phyloP scores from a whole-genome alignment of 2,113 vertebrate genomes.

The Psammodynastes pulverulentus region DNA sequence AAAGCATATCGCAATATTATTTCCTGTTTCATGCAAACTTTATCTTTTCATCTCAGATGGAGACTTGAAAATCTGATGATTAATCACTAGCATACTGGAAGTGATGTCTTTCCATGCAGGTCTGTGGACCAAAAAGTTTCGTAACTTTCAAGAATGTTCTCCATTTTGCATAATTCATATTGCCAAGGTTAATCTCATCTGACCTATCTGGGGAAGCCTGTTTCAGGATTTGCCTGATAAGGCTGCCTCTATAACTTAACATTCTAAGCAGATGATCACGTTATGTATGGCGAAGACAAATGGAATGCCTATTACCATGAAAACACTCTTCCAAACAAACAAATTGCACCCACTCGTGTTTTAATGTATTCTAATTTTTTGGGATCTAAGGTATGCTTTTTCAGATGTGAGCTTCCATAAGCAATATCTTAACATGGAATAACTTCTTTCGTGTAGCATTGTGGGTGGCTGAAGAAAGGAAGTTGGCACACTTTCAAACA shows the following conservation, averaged over 20 bases:
- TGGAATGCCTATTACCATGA: neutral
- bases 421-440: neutral
- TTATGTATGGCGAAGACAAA: neutral
- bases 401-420: neutral
- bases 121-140: neutral
- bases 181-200: neutral
- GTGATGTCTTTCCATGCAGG: neutral
- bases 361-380: neutral
- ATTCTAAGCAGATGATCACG: neutral
- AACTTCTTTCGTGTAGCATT: neutral
- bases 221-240: neutral
- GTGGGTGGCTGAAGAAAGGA: neutral
- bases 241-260: neutral
- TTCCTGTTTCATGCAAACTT: neutral
- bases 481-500: constrained; percentile 1
- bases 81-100: neutral
- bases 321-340: neutral
- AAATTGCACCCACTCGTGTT: neutral
- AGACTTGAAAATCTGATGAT: neutral
- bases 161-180: neutral
- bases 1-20: neutral
- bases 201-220: neutral
- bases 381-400: neutral
- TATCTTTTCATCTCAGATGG: neutral
- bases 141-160: neutral